Percentiles rank a stretch among this genome's conserved stretches.
Evolutionary conservation across 2,888 invertebrate species (phyloP).

Genomic region (Epinotia ramella): DNA sequence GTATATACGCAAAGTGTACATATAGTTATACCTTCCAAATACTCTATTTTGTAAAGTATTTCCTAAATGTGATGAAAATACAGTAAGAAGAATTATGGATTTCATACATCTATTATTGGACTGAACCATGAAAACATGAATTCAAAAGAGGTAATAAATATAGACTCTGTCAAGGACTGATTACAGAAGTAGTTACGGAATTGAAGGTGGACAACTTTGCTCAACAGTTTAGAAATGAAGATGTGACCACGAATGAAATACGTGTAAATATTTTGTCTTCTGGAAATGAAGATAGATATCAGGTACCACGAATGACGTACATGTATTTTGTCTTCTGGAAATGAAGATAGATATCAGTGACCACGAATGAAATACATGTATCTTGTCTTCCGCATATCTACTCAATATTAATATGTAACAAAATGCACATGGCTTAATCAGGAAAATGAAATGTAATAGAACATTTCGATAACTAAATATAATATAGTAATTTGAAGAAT

Average conservation of each 20-base stretch:
- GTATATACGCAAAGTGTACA: conserved; percentile 21
- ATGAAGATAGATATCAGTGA: not conserved
- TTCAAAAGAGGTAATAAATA: not conserved
- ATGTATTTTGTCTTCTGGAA: conserved; percentile 28
- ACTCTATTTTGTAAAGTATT: conserved; percentile 19
- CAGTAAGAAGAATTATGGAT: conserved; percentile 8
- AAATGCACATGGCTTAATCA: not conserved
- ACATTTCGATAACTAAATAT: not conserved
- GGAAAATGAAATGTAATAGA: not conserved
- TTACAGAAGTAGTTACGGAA: not conserved
- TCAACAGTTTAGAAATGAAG: not conserved
- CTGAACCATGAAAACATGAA: conserved; percentile 1
- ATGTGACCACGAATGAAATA: not conserved
- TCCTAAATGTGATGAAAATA: not conserved
- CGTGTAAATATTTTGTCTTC: conserved; percentile 31
- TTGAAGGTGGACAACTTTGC: not conserved
- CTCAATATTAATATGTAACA: not conserved
- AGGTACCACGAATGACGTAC: not conserved
- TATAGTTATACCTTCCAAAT: conserved; percentile 1
- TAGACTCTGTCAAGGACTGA: not conserved
- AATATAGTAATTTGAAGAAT: not conserved
- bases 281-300: not conserved
- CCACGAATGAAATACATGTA: conserved; percentile 11
- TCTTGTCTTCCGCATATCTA: conserved; percentile 21
- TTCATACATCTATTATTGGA: not conserved